Evolutionary conservation across 1,140 invertebrate genomes (phyloP).

Genomic region (Pemphigus obesinymphae): DNA sequence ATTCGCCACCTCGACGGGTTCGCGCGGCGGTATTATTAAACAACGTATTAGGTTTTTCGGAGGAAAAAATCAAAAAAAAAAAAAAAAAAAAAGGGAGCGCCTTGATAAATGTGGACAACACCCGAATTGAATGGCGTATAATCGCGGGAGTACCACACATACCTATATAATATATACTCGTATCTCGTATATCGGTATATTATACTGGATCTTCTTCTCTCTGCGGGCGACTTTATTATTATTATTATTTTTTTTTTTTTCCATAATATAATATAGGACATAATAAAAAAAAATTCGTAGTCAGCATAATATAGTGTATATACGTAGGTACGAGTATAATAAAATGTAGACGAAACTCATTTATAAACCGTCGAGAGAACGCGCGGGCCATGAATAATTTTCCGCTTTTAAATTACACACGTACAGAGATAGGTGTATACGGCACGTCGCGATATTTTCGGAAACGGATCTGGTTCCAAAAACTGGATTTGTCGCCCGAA

Average conservation of each 20-base stretch:
- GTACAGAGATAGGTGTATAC: too few species aligned
- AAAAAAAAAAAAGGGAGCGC: conserved; percentile 7
- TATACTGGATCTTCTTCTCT: conserved; percentile 33
- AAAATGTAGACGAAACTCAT: neutral
- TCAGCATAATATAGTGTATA: neutral
- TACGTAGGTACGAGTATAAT: too few species aligned
- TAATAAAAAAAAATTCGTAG: neutral
- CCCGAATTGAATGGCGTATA: conserved; percentile 1
- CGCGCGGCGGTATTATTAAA: neutral
- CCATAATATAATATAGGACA: neutral
- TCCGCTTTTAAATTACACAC: neutral
- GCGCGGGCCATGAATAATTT: neutral
- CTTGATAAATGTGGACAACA: conserved; percentile 34
- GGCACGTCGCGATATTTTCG: neutral
- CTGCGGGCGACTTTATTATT: conserved; percentile 19
- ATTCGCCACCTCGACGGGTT: conserved; percentile 21
- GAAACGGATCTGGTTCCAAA: conserved; percentile 38
- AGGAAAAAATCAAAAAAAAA: neutral
- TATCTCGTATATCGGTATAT: too few species aligned
- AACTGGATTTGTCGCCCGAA: conserved; percentile 39
- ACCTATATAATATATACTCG: too few species aligned
- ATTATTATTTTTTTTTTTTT: too few species aligned
- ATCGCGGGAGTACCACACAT: too few species aligned
- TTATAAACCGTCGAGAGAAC: neutral
- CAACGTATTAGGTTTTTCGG: neutral